These are phyloP conservation scores for Pelodytes ibericus DNA, from an alignment of 2,797 vertebrate species.

Conservation along the genomic window DNA sequence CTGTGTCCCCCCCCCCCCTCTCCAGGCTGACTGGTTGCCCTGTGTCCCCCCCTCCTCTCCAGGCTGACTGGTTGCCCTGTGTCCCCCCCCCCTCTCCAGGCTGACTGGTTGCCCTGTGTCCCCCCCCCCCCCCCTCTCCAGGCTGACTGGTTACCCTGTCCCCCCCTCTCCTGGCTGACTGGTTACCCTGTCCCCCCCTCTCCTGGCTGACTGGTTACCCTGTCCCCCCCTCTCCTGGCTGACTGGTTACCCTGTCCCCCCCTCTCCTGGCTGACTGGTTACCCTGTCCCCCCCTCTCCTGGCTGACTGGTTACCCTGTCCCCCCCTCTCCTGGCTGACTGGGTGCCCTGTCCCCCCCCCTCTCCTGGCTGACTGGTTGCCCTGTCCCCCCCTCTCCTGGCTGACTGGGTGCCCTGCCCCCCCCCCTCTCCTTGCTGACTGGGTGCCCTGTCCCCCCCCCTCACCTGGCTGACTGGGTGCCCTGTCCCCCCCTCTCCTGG, in stretches of 20 bases:
- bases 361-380: neutral
- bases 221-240: too few relatives aligned
- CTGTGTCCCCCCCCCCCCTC: too few relatives aligned
- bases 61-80: neutral
- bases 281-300: neutral
- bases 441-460: neutral
- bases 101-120: neutral
- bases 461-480: conserved; percentile 2
- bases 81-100: neutral
- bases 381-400: neutral
- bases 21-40: too few relatives aligned
- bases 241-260: neutral
- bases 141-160: too few relatives aligned
- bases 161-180: neutral
- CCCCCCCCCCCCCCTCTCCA: neutral
- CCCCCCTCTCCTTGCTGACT: too few relatives aligned
- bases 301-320: neutral
- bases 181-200: neutral
- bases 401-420: neutral
- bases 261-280: neutral
- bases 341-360: neutral
- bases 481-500: neutral
- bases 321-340: neutral
- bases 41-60: neutral
- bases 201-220: neutral